These are phyloP conservation scores for Mizuhopecten yessoensis DNA, from an alignment of 1,140 invertebrate genomes.

Conservation along the genomic window DNA sequence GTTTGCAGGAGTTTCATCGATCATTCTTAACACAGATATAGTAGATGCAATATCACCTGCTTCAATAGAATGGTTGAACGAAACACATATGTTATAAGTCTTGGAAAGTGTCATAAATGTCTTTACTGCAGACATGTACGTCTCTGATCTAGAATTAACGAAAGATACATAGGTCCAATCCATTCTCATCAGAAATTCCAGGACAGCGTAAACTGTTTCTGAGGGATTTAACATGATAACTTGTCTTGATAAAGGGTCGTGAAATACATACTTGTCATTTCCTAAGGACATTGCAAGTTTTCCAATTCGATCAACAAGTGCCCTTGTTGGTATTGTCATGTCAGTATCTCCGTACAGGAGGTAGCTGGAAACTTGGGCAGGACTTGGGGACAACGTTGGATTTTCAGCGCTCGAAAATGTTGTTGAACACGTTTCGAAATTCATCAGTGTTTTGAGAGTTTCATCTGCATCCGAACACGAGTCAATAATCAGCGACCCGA, in stretches of 20 bases:
- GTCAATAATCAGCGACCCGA: conserved; percentile 73
- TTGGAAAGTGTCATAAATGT: conserved; percentile 42
- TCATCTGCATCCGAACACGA: conserved; percentile 67
- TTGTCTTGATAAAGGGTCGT: conserved; percentile 43
- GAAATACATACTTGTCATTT: neutral
- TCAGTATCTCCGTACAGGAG: conserved; percentile 48
- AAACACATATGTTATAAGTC: conserved; percentile 62
- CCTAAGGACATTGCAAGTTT: conserved; percentile 47
- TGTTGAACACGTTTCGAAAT: conserved; percentile 73
- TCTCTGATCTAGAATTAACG: conserved; percentile 50
- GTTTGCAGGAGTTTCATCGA: conserved; percentile 44
- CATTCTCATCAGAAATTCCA: conserved; percentile 42
- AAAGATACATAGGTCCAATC: conserved; percentile 60
- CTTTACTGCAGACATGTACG: neutral
- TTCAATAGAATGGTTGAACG: conserved; percentile 14
- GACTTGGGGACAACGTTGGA: conserved; percentile 47
- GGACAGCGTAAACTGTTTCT: conserved; percentile 49
- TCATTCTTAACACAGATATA: neutral
- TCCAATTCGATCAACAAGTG: conserved; percentile 22
- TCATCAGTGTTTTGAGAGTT: conserved; percentile 64
- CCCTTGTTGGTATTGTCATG: neutral
- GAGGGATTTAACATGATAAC: conserved; percentile 42
- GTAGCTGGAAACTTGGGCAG: conserved; percentile 63
- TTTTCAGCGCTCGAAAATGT: conserved; percentile 41
- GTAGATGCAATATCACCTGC: neutral